Base-by-base conservation (phyloP, 1,140 invertebrate genomes). In the Lasioglossum baleicum region DNA sequence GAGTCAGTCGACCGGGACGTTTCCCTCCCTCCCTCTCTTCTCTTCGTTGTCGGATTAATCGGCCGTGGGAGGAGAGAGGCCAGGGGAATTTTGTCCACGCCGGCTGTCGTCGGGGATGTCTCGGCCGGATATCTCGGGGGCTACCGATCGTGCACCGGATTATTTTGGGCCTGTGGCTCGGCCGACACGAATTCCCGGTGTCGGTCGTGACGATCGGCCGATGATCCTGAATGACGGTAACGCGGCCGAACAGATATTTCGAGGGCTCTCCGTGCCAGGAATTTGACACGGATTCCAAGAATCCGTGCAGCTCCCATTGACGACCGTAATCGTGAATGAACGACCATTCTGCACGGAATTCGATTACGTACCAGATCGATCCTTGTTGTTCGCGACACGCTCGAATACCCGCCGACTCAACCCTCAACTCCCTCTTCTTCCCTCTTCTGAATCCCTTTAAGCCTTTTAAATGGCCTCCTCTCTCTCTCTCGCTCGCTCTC, bases 251-350 rank as follows among this genome's bases (percentile, higher is more conserved):
- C 31, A 15, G 53, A 65, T 79, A 66, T 79, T 73, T 73, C 76
- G 58, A 51, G 42, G 51, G 42, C 35, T 8, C 15, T 22, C n/a
- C 56, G 56, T 58, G 48, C 35, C 63, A n/a, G 72, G 78, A 75
- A 80, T 80, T 75, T 74, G 78, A 80, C 78, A 80, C 56, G 78
- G 78, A 80, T 80, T 80, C 78, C 65, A 67, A 68, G 72, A 74
- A 80, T 80, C 63, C 70, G 64, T 42, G 44, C 17, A n/a, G 44
- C 17, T 20, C 60, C 70, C 76, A 79, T 79, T 79, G 42, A 80
- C 66, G 78, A 67, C 78, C 53, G 70, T 48, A 26, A 74, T 75
- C 31, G 53, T 74, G 78, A 80, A 80, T 80, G 78, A 79, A 66
- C 31, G 44, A 31, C 15, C 44, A 10, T 17, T 17, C 8, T 1